Percentiles rank a stretch among this genome's conserved stretches.
These are phyloP conservation scores for Drosophila rellima DNA, from an alignment of 2,888 invertebrate genomes.

Conservation along the genomic window DNA sequence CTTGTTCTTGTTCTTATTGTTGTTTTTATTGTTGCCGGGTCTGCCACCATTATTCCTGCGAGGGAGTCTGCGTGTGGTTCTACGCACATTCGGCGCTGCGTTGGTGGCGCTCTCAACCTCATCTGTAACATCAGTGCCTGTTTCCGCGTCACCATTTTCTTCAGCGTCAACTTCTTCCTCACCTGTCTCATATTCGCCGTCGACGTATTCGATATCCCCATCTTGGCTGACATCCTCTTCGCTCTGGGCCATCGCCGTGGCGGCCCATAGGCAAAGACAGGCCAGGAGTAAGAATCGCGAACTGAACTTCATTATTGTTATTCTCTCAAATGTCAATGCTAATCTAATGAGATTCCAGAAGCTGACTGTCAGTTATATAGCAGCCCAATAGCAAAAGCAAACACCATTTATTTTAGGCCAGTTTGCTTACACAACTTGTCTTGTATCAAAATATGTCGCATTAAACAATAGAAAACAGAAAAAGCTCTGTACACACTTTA, in stretches of 20 bases:
- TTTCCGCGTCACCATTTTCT: neutral
- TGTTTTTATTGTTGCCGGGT: neutral
- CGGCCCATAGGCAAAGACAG: slow-evolving; percentile 39
- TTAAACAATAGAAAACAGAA: slow-evolving; percentile 21
- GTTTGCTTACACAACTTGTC: slow-evolving; percentile 54
- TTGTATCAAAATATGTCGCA: slow-evolving; percentile 23
- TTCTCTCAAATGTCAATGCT: slow-evolving; percentile 21
- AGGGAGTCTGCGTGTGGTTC: neutral
- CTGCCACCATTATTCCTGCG: slow-evolving; percentile 2
- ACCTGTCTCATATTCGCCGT: neutral
- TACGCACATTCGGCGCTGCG: neutral
- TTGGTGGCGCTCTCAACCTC: neutral
- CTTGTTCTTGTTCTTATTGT: neutral
- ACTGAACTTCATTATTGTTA: slow-evolving; percentile 45
- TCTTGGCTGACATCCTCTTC: neutral
- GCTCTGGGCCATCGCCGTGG: slow-evolving; percentile 6
- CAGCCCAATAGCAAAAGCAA: neutral
- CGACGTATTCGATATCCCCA: neutral
- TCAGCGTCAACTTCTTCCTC: neutral
- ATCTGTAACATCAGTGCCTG: neutral
- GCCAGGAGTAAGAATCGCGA: slow-evolving; percentile 38
- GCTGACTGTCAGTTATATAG: slow-evolving; percentile 45
- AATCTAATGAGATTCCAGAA: slow-evolving; percentile 15
- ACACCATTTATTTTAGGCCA: slow-evolving; percentile 2
- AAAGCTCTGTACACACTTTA: slow-evolving; percentile 8